Evolutionary conservation across 2,888 invertebrate genomes (phyloP).

Genomic region (Lacanobia wlatinum): DNA sequence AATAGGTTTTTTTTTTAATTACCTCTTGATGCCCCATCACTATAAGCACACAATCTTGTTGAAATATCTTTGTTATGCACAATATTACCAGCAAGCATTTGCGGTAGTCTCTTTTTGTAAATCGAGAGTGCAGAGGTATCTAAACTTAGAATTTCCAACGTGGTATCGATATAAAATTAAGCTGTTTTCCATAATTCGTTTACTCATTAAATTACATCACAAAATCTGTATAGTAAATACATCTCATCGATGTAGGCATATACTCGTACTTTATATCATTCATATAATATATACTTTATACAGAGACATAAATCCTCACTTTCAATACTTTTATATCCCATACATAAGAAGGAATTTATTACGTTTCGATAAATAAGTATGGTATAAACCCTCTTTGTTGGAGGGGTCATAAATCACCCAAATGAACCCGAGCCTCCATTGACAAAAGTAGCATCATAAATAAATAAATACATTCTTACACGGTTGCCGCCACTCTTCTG

Average conservation of each 20-base stretch:
- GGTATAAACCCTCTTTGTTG: conserved; percentile 82
- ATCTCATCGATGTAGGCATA: not conserved
- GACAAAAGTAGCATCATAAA: conserved; percentile 86
- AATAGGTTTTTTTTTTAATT: too few relatives aligned
- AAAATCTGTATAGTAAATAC: conserved; percentile 1
- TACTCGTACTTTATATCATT: conserved; percentile 28
- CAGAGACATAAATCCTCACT: conserved; percentile 69
- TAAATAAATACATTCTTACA: conserved; percentile 83
- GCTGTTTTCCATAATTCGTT: too few relatives aligned
- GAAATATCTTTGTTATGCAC: too few relatives aligned
- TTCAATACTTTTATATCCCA: conserved; percentile 71
- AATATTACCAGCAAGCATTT: too few relatives aligned
- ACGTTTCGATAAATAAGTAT: conserved; percentile 82
- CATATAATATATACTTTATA: conserved; percentile 51
- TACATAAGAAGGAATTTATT: conserved; percentile 82
- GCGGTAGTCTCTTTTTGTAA: too few relatives aligned
- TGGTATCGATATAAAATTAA: too few relatives aligned
- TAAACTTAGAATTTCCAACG: too few relatives aligned
- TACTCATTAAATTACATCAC: not conserved
- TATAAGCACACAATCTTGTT: too few relatives aligned
- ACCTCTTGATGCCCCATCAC: too few relatives aligned
- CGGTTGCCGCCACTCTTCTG: conserved; percentile 70
- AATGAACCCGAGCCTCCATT: conserved; percentile 81
- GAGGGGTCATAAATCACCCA: conserved; percentile 84
- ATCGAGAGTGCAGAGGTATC: too few relatives aligned